Evolutionary conservation across 2,113 vertebrate genomes (phyloP), one percentile per base, ranked within the genome.

Genomic region (Hyaena hyaena): DNA sequence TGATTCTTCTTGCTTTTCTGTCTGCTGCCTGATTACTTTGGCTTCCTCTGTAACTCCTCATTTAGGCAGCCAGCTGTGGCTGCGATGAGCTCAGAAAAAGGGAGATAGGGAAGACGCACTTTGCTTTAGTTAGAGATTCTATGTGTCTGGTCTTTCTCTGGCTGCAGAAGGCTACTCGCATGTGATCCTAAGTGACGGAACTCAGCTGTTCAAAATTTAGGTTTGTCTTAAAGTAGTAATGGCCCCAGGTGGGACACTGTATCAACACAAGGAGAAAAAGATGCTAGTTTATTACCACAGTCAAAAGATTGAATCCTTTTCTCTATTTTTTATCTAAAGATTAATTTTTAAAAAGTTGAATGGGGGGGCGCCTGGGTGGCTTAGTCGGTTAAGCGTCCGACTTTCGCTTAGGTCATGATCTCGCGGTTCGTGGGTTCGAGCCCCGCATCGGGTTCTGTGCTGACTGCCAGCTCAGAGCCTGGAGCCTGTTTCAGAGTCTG

Each of bases 1-100:
- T 88, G 86, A 48, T 48, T 83, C 65, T 65, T 84, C 76, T 92
- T 88, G 24, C 73, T 83, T 96, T 79, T 85, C 39, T 96, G 26
- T 92, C n/a, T 48, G 28, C 83, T 74, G 7, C 95, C n/a, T 69
- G 7, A 48, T 77, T n/a, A 65, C 48, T 84, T 81, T 31, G 68
- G 33, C 69, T 95, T 93, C 66, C 48, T 89, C 50, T 90, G 63
- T 76, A 35, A 43, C 33, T 66, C 43, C 74, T 95, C 86, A 23
- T 55, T 96, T 35, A 89, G 24, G 50, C 31, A 73, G 63, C 69
- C 26, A 28, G 0, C 35, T 85, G 45, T 92, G 69, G 23, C 80
- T 53, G 7, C 84, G 69, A 53, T 66, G 31, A 71, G 10, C 48
- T 84, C 48, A 87, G 50, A 43, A 66, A 80, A 88, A 73, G 48